Base-by-base conservation (phyloP, 2,888 invertebrate genomes). In the Morpho helenor region DNA sequence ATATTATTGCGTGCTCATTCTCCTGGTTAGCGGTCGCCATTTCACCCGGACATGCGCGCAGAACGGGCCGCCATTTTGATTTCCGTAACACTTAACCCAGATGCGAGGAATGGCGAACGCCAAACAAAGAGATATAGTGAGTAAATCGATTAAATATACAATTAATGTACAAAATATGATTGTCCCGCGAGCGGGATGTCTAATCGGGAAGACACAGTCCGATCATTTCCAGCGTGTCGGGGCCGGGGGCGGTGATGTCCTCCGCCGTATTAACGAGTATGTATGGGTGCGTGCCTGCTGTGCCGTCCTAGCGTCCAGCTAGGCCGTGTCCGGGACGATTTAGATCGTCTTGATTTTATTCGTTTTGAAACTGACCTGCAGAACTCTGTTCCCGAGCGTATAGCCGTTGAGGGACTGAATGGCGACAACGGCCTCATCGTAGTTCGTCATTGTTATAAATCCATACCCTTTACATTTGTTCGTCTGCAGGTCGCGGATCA, bases 401-500 rank as follows among this genome's bases (percentile, higher is more conserved):
- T 97, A 97, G 67, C 97, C 97, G 88, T 98, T 97, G 74, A 98
- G 93, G 74, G 96, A 96, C 88, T 97, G 96, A 76, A 97, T 97
- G 68, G 98, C 97, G 69, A 96, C 95, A 68, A 97, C 94, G 41
- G 97, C 96, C 85, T 98, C 97, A 86, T 97, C 97, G 91, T 97
- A 97, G 89, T 97, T 96, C 77, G 97, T 97, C 97, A 98, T 97
- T 66, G 97, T 97, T 70, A 98, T 97, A 87, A 97, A 97, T 60
- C 97, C 98, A 86, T 97, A 97, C 71, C 98, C 98, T 90, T 97
- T 97, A 93, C 97, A 97, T 89, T 97, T 97, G 92, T 96, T 96
- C 69, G 97, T 96, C 86, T 96, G 95, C 75, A 96, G 93, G 91
- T 98, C 97, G 74, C 97, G 94, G 76, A 97, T 96, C 73, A 97